A percentile compares a stretch with the other conserved stretches of the same genome.
These are phyloP conservation scores for Sebastes oblongus DNA, from an alignment of 2,797 vertebrate genomes.

Conservation along the genomic window DNA sequence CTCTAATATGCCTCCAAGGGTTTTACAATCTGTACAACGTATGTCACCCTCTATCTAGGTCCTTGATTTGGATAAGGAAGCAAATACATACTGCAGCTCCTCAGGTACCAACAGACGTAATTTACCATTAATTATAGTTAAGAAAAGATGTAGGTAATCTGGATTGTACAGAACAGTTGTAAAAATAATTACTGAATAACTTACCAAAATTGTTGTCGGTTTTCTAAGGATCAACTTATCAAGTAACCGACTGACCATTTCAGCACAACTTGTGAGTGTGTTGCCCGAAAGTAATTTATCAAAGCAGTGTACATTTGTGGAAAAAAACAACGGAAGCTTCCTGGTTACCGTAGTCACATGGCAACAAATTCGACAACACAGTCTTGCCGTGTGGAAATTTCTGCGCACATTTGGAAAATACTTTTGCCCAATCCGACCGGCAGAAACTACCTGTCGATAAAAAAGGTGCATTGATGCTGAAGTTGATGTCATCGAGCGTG, in stretches of 20 bases:
- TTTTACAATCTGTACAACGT: no score
- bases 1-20: no score
- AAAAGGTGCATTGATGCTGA: background rate
- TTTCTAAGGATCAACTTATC: background rate
- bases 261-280: background rate
- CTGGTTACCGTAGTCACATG: background rate
- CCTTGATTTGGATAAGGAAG: no score
- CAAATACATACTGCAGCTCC: background rate
- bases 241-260: background rate
- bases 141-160: background rate
- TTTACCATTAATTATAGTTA: background rate
- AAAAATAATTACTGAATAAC: background rate
- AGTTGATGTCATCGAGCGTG: background rate
- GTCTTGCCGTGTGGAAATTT: conserved; percentile 10
- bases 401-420: background rate
- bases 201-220: background rate
- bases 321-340: background rate
- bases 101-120: background rate
- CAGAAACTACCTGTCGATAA: background rate
- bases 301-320: background rate
- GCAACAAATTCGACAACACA: background rate
- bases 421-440: background rate
- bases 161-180: background rate
- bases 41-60: no score
- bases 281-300: background rate